Conservation (phyloP, 1,140 invertebrate species). For the Parasteatoda tepidariorum region DNA sequence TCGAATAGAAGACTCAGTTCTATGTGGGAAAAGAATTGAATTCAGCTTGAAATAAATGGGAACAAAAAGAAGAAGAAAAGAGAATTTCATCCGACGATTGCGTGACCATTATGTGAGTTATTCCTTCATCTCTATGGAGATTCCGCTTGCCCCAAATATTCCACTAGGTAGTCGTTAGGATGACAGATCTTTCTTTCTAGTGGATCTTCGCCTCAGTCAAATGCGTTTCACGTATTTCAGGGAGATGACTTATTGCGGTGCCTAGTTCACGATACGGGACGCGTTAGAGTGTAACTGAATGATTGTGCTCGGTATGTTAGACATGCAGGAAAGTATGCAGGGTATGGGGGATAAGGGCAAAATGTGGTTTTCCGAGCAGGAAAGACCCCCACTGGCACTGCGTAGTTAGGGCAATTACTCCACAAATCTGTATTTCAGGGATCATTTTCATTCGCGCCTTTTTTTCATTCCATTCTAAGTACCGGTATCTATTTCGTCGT, state of each 20-base stretch:
- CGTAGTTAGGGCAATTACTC: conserved; percentile 31
- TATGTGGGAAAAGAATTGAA: conserved; percentile 6
- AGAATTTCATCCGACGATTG: conserved; percentile 24
- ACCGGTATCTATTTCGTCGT: neutral
- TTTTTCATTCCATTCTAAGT: neutral
- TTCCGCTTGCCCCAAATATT: conserved; percentile 47
- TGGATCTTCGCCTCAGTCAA: conserved; percentile 8
- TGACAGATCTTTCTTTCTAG: conserved; percentile 48
- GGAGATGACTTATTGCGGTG: conserved; percentile 45
- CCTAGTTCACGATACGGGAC: neutral
- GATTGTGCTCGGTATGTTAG: conserved; percentile 48
- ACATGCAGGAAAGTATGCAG: conserved; percentile 25
- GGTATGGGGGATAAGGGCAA: conserved; percentile 18
- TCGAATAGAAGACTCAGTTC: no score
- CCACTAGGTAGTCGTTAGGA: conserved; percentile 45
- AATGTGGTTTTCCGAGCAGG: conserved; percentile 34
- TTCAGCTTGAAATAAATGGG: neutral
- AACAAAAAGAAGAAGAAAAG: neutral
- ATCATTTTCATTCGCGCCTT: conserved; percentile 28
- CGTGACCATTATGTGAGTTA: conserved; percentile 51
- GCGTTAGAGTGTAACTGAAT: conserved; percentile 52
- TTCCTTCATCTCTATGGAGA: conserved; percentile 48
- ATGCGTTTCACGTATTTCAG: conserved; percentile 45
- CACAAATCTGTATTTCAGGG: conserved; percentile 9
- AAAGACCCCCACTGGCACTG: neutral